Conservation (phyloP, 2,888 invertebrate genomes). For the Keiferia lycopersicella region DNA sequence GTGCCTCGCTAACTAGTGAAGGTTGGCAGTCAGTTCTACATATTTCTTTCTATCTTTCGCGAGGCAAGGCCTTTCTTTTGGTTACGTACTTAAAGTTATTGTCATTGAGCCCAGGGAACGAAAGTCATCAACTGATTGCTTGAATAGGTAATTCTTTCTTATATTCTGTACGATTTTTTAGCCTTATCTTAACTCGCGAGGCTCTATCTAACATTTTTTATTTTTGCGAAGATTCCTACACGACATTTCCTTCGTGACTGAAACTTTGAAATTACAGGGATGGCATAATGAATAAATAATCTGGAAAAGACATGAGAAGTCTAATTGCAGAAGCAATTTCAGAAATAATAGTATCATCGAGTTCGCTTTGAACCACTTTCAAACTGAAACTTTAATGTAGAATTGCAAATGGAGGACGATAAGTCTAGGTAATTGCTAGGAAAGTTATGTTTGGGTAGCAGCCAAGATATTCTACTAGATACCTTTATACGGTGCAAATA, state of each 20-base stretch:
- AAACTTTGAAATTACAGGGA: conserved; percentile 29
- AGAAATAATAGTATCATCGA: conserved; percentile 19
- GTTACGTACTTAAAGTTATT: no score
- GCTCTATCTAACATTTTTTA: no score
- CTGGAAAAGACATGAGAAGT: conserved; percentile 15
- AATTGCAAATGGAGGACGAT: not conserved
- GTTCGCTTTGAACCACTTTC: not conserved
- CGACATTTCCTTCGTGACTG: conserved; percentile 17
- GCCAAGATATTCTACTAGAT: not conserved
- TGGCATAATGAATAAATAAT: conserved; percentile 30
- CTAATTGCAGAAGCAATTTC: conserved; percentile 30
- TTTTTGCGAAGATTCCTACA: not conserved
- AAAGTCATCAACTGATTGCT: no score
- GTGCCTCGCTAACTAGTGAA: no score
- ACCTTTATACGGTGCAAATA: no score
- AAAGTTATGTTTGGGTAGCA: not conserved
- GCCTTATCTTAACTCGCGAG: no score
- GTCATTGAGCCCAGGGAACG: no score
- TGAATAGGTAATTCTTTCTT: no score
- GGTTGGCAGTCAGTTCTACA: no score
- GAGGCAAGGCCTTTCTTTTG: no score
- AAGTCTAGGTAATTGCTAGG: not conserved
- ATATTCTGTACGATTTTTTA: no score
- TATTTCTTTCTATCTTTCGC: no score
- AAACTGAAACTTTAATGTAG: conserved; percentile 15